A percentile compares a stretch with the other conserved stretches of the same genome.
These are phyloP conservation scores for Polyploca ridens DNA, from an alignment of 2,888 invertebrate genomes.

Conservation along the genomic window DNA sequence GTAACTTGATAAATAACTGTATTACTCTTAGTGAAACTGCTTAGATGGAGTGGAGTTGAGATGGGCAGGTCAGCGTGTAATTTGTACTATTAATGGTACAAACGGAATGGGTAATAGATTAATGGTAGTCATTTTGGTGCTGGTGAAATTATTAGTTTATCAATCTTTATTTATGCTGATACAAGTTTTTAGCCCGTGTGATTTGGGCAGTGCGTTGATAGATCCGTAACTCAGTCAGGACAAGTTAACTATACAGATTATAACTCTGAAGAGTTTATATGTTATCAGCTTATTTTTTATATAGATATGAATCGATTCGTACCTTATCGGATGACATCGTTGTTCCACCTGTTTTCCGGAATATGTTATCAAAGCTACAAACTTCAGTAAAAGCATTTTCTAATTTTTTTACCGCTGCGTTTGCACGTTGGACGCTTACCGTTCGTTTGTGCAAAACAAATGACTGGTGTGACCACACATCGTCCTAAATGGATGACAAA, in stretches of 20 bases:
- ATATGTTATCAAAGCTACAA: background rate
- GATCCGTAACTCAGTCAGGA: too few relatives aligned
- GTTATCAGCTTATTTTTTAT: too few relatives aligned
- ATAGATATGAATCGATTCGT: too few relatives aligned
- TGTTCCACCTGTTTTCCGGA: too few relatives aligned
- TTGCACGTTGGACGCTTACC: background rate
- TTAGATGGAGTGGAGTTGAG: conserved; percentile 6
- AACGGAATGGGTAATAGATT: background rate
- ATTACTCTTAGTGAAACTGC: conserved; percentile 30
- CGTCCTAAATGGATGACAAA: conserved; percentile 39
- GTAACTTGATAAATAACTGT: conserved; percentile 46
- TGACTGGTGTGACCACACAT: conserved; percentile 33
- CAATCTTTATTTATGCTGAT: background rate
- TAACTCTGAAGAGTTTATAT: too few relatives aligned
- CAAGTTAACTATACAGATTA: too few relatives aligned
- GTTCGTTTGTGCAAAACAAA: conserved; percentile 32
- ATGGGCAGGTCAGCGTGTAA: background rate
- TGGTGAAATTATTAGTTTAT: background rate
- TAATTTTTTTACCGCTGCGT: too few relatives aligned
- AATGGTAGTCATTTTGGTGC: background rate
- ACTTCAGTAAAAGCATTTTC: too few relatives aligned
- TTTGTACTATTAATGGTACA: background rate
- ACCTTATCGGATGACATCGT: too few relatives aligned
- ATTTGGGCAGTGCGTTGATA: too few relatives aligned
- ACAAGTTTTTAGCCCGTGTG: too few relatives aligned